These are phyloP conservation scores for Cepaea nemoralis DNA, from an alignment of 1,140 invertebrate species.

Conservation along the genomic window DNA sequence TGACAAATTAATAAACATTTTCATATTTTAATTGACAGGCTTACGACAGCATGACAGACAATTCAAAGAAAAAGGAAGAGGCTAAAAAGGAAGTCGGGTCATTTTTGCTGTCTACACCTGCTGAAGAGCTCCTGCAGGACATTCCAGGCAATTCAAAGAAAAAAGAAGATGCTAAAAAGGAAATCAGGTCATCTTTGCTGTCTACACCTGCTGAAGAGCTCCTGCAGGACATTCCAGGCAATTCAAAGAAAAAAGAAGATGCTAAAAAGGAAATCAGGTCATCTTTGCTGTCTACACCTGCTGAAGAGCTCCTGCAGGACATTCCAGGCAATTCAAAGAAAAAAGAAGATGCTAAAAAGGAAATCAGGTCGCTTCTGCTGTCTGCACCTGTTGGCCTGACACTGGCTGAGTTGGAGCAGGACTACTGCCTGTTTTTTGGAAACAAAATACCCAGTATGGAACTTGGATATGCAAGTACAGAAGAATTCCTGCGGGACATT, in stretches of 20 bases:
- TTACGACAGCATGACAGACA: conserved; percentile 5
- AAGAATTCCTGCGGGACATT: neutral
- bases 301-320: neutral
- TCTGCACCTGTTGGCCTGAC: conserved; percentile 18
- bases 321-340: neutral
- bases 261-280: conserved; percentile 13
- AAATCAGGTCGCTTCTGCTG: conserved; percentile 3
- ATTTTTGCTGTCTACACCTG: conserved; percentile 5
- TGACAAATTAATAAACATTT: neutral
- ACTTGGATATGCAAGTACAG: neutral
- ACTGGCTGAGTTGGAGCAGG: neutral
- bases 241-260: neutral
- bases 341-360: neutral
- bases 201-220: conserved; percentile 4
- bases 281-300: neutral
- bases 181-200: conserved; percentile 6
- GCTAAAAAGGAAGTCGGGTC: conserved; percentile 5
- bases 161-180: neutral
- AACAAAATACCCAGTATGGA: neutral
- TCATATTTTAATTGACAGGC: neutral
- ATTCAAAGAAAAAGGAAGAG: neutral
- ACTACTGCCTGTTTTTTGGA: neutral
- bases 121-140: neutral
- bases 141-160: neutral
- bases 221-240: neutral